A percentile compares a stretch with the other conserved stretches of the same genome.
phyloP scores from a whole-genome alignment of 1,140 invertebrate species.

The Leucophenga varia region DNA sequence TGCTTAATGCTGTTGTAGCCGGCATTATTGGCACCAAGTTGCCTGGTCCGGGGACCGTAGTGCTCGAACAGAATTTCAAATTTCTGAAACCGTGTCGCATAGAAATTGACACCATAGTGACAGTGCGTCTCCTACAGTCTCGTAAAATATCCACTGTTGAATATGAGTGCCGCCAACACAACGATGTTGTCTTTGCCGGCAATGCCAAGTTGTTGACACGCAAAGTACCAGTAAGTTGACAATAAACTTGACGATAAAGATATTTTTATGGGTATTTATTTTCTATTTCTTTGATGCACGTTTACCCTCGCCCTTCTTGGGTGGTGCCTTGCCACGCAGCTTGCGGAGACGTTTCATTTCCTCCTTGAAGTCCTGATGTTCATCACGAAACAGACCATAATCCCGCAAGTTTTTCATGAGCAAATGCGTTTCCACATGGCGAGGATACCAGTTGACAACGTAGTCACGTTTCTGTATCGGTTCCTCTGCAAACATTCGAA shows the following conservation, averaged over 20 bases:
- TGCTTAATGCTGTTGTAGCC: constrained; percentile 78
- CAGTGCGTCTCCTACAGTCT: constrained; percentile 67
- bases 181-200: constrained; percentile 70
- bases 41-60: constrained; percentile 76
- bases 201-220: constrained; percentile 66
- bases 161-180: constrained; percentile 69
- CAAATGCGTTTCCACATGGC: constrained; percentile 72
- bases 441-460: constrained; percentile 83
- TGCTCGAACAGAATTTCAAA: constrained; percentile 72
- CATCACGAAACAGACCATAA: constrained; percentile 83
- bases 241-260: not conserved
- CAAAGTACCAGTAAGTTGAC: constrained; percentile 9
- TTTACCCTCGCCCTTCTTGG: constrained; percentile 62
- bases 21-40: constrained; percentile 78
- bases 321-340: constrained; percentile 75
- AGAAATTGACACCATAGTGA: constrained; percentile 70
- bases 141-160: constrained; percentile 76
- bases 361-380: constrained; percentile 90
- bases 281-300: constrained; percentile 43
- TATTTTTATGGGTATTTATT: constrained; percentile 8
- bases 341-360: constrained; percentile 78
- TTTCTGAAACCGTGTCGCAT: constrained; percentile 81
- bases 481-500: constrained; percentile 73
- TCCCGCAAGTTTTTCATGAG: constrained; percentile 72
- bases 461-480: constrained; percentile 75